Evolutionary conservation across 2,888 invertebrate species (phyloP).

Genomic region (Drosophila differens): DNA sequence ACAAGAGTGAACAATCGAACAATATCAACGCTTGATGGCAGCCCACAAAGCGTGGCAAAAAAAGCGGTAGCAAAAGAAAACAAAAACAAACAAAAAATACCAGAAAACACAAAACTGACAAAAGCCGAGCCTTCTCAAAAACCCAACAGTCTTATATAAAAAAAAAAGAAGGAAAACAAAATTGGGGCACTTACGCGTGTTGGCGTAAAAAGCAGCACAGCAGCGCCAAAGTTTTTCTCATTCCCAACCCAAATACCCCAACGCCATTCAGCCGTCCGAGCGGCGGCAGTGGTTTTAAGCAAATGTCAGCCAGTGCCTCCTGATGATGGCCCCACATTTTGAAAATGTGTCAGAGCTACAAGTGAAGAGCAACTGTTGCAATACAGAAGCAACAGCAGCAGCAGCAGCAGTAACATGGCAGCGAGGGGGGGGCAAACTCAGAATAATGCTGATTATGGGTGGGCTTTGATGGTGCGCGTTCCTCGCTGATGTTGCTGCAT

Average conservation of each 20-base stretch:
- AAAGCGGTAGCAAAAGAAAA: conserved; percentile 10
- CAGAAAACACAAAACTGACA: conserved; percentile 55
- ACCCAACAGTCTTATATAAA: conserved; percentile 21
- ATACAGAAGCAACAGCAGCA: conserved; percentile 33
- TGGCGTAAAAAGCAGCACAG: conserved; percentile 68
- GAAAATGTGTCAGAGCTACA: conserved; percentile 80
- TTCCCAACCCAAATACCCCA: not conserved
- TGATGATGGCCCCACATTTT: conserved; percentile 78
- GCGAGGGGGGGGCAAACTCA: conserved; percentile 35
- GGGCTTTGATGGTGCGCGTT: conserved; percentile 42
- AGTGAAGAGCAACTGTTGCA: conserved; percentile 80
- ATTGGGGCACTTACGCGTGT: conserved; percentile 79
- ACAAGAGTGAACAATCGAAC: conserved; percentile 71
- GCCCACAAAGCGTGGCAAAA: conserved; percentile 44
- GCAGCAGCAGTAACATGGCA: conserved; percentile 3
- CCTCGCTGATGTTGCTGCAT: conserved; percentile 58
- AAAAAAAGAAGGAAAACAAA: conserved; percentile 45
- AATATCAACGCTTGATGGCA: conserved; percentile 74
- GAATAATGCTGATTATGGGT: conserved; percentile 53
- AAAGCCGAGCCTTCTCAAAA: conserved; percentile 40
- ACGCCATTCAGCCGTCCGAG: conserved; percentile 17
- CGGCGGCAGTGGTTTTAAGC: conserved; percentile 61
- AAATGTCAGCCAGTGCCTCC: conserved; percentile 72
- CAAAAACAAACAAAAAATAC: conserved; percentile 21
- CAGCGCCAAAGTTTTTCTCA: conserved; percentile 67